phyloP scores from a whole-genome alignment of 2,797 vertebrate species.

The Dipus sagitta region DNA sequence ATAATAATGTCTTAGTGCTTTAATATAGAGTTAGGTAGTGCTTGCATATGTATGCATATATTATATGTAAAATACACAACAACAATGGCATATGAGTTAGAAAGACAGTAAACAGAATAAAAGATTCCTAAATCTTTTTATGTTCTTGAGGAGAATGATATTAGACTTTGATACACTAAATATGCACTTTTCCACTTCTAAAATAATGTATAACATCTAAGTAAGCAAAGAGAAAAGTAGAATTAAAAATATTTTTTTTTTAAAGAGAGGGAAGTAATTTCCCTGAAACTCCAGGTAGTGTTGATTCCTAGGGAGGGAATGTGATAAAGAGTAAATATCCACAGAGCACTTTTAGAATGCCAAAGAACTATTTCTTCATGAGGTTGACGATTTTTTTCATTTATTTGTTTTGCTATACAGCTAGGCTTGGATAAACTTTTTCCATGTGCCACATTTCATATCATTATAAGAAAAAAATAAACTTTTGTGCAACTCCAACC shows the following conservation, averaged over 20 bases:
- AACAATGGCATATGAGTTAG: neutral
- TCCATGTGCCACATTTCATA: neutral
- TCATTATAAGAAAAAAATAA: conserved; percentile 2
- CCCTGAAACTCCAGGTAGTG: neutral
- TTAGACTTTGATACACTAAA: neutral
- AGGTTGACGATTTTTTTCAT: neutral
- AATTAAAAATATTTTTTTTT: neutral
- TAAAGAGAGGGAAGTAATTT: neutral
- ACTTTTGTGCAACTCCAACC: neutral
- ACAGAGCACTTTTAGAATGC: neutral
- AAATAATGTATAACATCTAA: neutral
- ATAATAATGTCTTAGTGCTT: neutral
- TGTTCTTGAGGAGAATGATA: neutral
- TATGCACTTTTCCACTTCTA: neutral
- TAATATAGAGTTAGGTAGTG: neutral
- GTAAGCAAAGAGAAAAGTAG: neutral
- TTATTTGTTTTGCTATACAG: neutral
- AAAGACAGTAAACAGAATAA: neutral
- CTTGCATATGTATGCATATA: too few species aligned
- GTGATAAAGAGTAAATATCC: too few species aligned
- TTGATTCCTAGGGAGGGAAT: neutral
- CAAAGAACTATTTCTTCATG: neutral
- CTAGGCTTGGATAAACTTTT: neutral
- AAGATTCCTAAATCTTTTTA: neutral
- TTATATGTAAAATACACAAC: too few species aligned